phyloP scores from a whole-genome alignment of 64 coral and sea anemone genomes.

The Actinia equina region DNA sequence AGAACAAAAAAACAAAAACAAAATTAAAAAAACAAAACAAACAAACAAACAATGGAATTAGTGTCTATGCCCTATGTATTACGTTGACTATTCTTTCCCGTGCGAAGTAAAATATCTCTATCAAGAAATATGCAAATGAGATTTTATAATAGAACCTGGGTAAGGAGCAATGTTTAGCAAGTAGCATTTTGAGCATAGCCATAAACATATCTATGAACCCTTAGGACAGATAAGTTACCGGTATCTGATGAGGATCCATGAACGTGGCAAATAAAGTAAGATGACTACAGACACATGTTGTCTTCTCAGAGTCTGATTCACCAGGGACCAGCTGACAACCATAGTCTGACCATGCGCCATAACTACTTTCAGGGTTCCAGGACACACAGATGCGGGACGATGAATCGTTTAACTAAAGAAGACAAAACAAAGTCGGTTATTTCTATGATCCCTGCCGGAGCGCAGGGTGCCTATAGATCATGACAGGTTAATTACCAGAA shows the following conservation, averaged over 20 bases:
- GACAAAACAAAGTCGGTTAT: neutral
- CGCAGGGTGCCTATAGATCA: too few species aligned
- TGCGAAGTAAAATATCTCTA: neutral
- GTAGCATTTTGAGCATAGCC: neutral
- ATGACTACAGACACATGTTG: constrained; percentile 32
- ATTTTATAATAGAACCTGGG: too few species aligned
- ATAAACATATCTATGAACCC: neutral
- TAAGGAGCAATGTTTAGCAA: too few species aligned
- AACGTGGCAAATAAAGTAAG: constrained; percentile 27
- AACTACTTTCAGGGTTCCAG: constrained; percentile 12
- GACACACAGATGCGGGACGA: constrained; percentile 1
- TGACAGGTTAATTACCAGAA: neutral
- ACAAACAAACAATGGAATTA: too few species aligned
- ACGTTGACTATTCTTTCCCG: too few species aligned
- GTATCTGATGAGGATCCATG: constrained; percentile 32
- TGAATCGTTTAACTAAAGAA: neutral
- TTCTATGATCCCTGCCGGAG: neutral
- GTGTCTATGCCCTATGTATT: too few species aligned
- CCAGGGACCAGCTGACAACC: constrained; percentile 21
- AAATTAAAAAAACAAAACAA: too few species aligned
- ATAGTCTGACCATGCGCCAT: constrained; percentile 1
- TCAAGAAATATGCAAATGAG: too few species aligned
- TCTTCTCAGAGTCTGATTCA: constrained; percentile 7
- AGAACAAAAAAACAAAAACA: too few species aligned
- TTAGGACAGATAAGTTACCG: neutral